phyloP scores from a whole-genome alignment of 2,888 invertebrate species.

The Apantesis nais region DNA sequence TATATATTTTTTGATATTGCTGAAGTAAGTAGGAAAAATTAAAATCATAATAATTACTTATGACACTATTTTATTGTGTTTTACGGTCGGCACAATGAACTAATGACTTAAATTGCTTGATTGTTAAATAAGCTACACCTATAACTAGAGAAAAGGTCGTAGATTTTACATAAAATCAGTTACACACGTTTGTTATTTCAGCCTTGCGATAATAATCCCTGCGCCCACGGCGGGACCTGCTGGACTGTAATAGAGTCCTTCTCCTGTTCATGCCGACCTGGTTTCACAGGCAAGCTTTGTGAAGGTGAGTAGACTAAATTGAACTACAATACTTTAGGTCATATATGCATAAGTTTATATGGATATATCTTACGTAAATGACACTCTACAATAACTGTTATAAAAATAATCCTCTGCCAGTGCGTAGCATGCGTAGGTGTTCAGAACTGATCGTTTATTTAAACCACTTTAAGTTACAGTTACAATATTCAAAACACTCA shows the following conservation, averaged over 20 bases:
- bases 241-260: slow-evolving; percentile 91
- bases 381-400: not conserved
- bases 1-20: not conserved
- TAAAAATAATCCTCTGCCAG: not conserved
- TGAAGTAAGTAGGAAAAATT: not conserved
- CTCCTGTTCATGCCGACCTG: slow-evolving; percentile 92
- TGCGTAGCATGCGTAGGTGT: not conserved
- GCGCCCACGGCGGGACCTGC: slow-evolving; percentile 91
- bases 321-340: not conserved
- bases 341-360: not conserved
- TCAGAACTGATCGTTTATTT: not conserved
- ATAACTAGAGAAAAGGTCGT: not conserved
- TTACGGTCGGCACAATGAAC: not conserved
- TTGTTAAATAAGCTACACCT: not conserved
- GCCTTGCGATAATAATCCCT: slow-evolving; percentile 90
- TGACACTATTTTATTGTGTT: not conserved
- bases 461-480: not conserved
- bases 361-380: not conserved
- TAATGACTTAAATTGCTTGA: not conserved
- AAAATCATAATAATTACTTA: not conserved
- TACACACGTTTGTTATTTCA: slow-evolving; percentile 56
- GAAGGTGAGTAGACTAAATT: slow-evolving; percentile 84
- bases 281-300: slow-evolving; percentile 92
- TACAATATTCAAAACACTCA: not conserved
- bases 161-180: not conserved